Conservation (phyloP, 2,888 invertebrate species). For the Drosophila niveifrons region DNA sequence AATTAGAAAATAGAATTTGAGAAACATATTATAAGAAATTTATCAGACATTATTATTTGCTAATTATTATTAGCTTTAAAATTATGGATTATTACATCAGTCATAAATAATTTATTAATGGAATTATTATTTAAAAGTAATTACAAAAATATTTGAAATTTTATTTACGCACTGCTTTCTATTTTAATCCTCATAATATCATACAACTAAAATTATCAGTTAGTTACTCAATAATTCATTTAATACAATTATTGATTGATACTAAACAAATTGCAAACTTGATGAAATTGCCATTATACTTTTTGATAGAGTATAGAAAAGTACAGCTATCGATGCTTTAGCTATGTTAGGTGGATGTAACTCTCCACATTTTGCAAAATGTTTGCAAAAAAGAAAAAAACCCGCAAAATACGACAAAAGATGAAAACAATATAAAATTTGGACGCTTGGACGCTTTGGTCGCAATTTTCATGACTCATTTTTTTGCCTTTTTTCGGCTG, state of each 20-base stretch:
- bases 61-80: no score
- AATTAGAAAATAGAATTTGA: no score
- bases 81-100: no score
- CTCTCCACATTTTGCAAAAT: conserved; percentile 20
- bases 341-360: conserved; percentile 4
- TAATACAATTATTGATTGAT: background rate
- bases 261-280: background rate
- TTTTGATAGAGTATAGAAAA: background rate
- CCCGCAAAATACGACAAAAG: conserved; percentile 10
- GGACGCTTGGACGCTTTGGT: conserved; percentile 43
- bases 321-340: conserved; percentile 3
- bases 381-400: conserved; percentile 19
- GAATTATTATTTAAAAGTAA: no score
- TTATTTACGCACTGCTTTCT: no score
- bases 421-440: conserved; percentile 30
- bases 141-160: no score
- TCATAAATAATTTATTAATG: no score
- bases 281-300: background rate
- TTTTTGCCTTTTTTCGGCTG: conserved; percentile 28
- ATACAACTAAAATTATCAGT: no score
- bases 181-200: no score
- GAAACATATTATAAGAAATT: no score
- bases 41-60: no score
- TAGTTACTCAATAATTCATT: background rate
- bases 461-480: conserved; percentile 60